Conservation (phyloP, 2,113 vertebrate species). For the Arothron firmamentum region DNA sequence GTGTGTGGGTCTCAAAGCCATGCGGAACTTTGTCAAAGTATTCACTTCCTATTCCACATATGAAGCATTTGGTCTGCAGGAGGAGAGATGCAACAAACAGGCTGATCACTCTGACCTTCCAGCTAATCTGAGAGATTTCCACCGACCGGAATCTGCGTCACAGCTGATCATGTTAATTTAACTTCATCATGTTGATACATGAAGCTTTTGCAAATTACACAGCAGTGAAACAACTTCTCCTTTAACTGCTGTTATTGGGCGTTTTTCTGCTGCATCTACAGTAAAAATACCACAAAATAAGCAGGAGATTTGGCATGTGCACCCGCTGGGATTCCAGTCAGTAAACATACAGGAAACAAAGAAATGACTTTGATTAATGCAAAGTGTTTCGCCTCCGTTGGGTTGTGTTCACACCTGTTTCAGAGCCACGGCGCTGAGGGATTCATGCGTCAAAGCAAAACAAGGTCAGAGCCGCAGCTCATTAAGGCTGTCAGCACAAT, state of each 20-base stretch:
- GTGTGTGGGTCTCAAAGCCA: constrained; percentile 75
- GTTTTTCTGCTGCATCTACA: too few relatives aligned
- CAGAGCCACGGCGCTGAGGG: neutral
- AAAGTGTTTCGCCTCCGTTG: constrained; percentile 3
- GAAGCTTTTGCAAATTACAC: too few relatives aligned
- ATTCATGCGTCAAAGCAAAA: constrained; percentile 5
- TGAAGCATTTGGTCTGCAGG: constrained; percentile 75
- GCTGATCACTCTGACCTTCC: too few relatives aligned
- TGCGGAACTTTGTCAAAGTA: constrained; percentile 76
- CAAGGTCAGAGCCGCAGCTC: constrained; percentile 1
- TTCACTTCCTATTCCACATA: constrained; percentile 76
- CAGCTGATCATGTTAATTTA: too few relatives aligned
- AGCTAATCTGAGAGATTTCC: neutral
- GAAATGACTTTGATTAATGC: constrained; percentile 2
- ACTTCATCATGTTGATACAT: too few relatives aligned
- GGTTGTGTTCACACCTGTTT: neutral
- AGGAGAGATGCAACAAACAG: constrained; percentile 2
- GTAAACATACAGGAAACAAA: too few relatives aligned
- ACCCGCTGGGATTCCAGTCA: too few relatives aligned
- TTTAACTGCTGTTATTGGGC: too few relatives aligned
- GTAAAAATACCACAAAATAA: too few relatives aligned
- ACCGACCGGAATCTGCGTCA: neutral
- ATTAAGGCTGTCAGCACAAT: constrained; percentile 8
- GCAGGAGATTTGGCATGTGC: too few relatives aligned
- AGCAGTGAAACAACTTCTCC: too few relatives aligned